Percentiles rank a stretch among this genome's conserved stretches.
phyloP scores from a whole-genome alignment of 2,888 invertebrate genomes.

The Halictus ligatus region DNA sequence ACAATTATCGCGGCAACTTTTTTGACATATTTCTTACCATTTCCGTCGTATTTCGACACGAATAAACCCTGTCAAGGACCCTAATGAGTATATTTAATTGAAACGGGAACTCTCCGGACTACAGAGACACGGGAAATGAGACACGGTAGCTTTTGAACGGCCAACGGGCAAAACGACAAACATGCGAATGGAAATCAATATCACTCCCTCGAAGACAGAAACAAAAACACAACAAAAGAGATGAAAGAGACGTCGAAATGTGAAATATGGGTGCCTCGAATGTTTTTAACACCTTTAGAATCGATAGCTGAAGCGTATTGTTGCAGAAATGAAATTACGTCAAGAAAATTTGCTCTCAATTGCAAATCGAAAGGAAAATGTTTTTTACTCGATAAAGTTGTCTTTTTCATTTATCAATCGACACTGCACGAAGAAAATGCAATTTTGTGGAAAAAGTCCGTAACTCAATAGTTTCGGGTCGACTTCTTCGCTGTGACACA shows the following conservation, averaged over 20 bases:
- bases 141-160: constrained; percentile 9
- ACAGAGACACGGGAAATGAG: background rate
- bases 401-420: background rate
- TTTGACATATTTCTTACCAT: background rate
- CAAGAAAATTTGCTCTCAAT: background rate
- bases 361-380: background rate
- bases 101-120: background rate
- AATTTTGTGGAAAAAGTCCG: background rate
- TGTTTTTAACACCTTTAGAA: background rate
- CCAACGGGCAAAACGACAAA: background rate
- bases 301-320: background rate
- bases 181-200: constrained; percentile 9
- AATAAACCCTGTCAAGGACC: background rate
- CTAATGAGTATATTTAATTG: background rate
- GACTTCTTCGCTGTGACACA: background rate
- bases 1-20: background rate
- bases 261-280: constrained; percentile 1
- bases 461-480: background rate
- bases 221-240: constrained; percentile 2
- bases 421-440: background rate
- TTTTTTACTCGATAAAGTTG: background rate
- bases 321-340: background rate
- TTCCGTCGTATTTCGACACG: background rate
- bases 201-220: background rate
- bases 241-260: constrained; percentile 11